Conservation (phyloP, 2,797 vertebrate species). For the Buceros bicornis region DNA sequence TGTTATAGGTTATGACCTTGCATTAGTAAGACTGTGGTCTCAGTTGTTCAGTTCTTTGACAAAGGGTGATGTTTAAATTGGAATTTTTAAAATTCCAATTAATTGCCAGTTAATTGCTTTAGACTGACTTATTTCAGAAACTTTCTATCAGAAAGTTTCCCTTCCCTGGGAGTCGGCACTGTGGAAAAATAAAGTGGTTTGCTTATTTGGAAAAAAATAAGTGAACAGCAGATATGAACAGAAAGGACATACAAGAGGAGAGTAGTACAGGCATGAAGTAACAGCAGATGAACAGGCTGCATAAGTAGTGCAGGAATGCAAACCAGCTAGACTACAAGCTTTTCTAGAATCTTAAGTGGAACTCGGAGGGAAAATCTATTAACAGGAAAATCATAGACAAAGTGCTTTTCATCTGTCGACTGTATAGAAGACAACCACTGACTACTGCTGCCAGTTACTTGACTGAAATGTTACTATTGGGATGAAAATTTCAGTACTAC, state of each 20-base stretch:
- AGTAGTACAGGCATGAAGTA: neutral
- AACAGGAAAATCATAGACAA: neutral
- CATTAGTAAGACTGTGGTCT: neutral
- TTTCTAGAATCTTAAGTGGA: neutral
- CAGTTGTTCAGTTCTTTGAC: neutral
- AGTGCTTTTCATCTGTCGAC: neutral
- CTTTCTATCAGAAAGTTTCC: neutral
- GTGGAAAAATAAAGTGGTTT: neutral
- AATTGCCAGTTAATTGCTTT: neutral
- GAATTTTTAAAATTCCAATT: neutral
- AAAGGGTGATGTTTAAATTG: neutral
- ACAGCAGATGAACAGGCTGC: neutral
- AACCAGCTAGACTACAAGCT: neutral
- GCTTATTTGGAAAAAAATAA: neutral
- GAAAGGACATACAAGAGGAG: neutral
- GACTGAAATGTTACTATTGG: neutral
- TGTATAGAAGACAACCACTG: neutral
- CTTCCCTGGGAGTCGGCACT: neutral
- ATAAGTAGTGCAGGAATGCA: neutral
- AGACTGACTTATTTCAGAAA: neutral
- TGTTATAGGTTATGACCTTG: neutral
- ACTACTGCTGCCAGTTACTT: neutral
- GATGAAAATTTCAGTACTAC: neutral
- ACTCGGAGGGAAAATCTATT: neutral
- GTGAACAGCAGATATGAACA: neutral